Evolutionary conservation across 2,797 vertebrate species (phyloP).

Genomic region (Semaprochilodus insignis): DNA sequence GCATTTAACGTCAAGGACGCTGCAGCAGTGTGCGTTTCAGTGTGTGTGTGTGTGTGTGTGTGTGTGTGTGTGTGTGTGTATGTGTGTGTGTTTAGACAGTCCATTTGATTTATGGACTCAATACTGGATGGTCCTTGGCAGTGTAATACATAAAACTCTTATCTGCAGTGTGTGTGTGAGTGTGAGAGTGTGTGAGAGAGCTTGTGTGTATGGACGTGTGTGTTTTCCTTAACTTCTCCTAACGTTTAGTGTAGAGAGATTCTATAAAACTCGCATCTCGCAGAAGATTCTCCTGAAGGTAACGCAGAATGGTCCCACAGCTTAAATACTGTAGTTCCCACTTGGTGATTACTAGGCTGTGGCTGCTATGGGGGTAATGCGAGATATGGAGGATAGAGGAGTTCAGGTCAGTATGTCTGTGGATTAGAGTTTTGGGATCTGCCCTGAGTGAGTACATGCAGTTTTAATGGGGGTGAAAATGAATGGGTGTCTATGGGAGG

Average conservation of each 20-base stretch:
- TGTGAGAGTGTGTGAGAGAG: conserved; percentile 1
- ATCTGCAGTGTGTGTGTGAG: conserved; percentile 67
- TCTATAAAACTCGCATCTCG: conserved; percentile 58
- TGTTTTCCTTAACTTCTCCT: conserved; percentile 51
- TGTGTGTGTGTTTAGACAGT: conserved; percentile 50
- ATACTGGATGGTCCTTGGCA: conserved; percentile 65
- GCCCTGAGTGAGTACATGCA: too few species aligned
- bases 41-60: conserved; percentile 43
- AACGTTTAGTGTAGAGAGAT: conserved; percentile 63
- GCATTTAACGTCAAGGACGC: conserved; percentile 65
- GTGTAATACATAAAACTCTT: conserved; percentile 78
- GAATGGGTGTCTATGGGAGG: too few species aligned
- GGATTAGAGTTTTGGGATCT: too few species aligned
- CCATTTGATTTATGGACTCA: conserved; percentile 76
- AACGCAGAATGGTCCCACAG: too few species aligned
- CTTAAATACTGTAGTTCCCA: too few species aligned
- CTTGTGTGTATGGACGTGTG: neutral
- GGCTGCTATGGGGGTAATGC: too few species aligned
- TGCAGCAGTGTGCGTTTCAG: conserved; percentile 37
- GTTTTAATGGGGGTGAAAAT: too few species aligned
- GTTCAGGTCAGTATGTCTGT: too few species aligned
- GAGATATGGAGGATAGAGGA: too few species aligned
- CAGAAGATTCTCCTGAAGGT: neutral
- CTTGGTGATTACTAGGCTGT: too few species aligned
- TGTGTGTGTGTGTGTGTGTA: conserved; percentile 44